Evolutionary conservation across 2,888 invertebrate species (phyloP).

Genomic region (Meiosimyza platycephala): DNA sequence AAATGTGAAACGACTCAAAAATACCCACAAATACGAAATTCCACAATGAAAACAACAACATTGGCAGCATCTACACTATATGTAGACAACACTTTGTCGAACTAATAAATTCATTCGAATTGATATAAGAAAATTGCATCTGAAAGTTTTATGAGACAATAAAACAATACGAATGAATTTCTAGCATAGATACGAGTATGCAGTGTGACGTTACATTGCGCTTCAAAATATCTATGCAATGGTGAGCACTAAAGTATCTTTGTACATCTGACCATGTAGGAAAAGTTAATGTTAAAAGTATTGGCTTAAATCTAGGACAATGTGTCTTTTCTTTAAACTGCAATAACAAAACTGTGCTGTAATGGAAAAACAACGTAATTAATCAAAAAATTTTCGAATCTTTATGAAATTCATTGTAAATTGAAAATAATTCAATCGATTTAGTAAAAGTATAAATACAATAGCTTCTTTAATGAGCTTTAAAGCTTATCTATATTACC

Average conservation of each 20-base stretch:
- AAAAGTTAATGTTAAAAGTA: no score
- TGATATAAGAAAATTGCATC: constrained; percentile 54
- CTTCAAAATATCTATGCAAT: constrained; percentile 33
- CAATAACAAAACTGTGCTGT: no score
- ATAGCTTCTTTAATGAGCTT: no score
- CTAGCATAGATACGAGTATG: constrained; percentile 42
- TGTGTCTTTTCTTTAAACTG: no score
- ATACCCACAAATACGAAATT: constrained; percentile 9
- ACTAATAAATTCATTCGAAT: constrained; percentile 52
- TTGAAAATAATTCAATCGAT: no score
- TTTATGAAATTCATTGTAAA: no score
- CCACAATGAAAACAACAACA: constrained; percentile 30
- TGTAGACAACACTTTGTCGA: constrained; percentile 45
- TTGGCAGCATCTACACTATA: constrained; percentile 32
- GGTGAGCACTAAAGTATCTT: constrained; percentile 16
- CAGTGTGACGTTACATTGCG: constrained; percentile 30
- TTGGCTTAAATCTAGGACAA: no score
- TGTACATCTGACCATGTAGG: background rate
- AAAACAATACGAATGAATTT: constrained; percentile 45
- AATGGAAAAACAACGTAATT: no score
- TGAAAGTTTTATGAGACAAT: constrained; percentile 58
- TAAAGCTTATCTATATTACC: no score
- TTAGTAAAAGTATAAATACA: no score
- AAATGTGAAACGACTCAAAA: constrained; percentile 1
- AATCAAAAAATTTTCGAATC: no score